Base-by-base conservation (phyloP, 2,113 vertebrate genomes). In the Orientallactaga bullata region DNA sequence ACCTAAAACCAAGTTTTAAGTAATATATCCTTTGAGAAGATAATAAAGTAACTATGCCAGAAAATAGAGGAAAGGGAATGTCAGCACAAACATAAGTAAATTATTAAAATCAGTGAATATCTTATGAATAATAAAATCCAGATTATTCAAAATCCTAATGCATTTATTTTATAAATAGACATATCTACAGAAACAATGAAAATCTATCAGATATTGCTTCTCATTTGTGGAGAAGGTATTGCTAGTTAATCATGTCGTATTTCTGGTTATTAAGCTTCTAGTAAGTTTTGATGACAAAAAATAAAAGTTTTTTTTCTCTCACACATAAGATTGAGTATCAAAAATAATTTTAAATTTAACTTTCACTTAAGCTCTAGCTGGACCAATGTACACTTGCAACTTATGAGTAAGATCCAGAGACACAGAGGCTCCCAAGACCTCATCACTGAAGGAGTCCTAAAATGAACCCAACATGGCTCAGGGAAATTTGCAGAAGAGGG, bases 101-200 rank as follows among this genome's bases (percentile, higher is more conserved):
- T 95, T 88, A 66, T 88, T 28, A 94, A 94, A 93, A 93, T 88
- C 23, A 74, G 28, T 66, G 32, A 77, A 11, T 80, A 79, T 30
- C 5, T 85, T 63, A 5, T 85, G 10, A 28, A 63, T 4, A 84
- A 84, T 91, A 88, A 91, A 96, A 88, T 12, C 10, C 68, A 93
- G 8, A 78, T 81, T 77, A 69, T 86, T 15, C n/a, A 85, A 93
- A 96, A 81, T 28, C 0, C 13, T 81, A 55, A 84, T 32, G 2
- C 37, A 9, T 20, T 89, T 87, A 90, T 81, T 90, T 93, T 63
- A 58, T 39, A 78, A 42, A 13, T 69, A 39, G 24, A 39, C 63
- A 0, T 5, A 85, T 35, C 13, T 13, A 30, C 0, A n/a, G 13
- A 58, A 7, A 81, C 28, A 77, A 17, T 47, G 65, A 91, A 93